phyloP scores from a whole-genome alignment of 2,113 vertebrate species.

The Pteropus alecto region DNA sequence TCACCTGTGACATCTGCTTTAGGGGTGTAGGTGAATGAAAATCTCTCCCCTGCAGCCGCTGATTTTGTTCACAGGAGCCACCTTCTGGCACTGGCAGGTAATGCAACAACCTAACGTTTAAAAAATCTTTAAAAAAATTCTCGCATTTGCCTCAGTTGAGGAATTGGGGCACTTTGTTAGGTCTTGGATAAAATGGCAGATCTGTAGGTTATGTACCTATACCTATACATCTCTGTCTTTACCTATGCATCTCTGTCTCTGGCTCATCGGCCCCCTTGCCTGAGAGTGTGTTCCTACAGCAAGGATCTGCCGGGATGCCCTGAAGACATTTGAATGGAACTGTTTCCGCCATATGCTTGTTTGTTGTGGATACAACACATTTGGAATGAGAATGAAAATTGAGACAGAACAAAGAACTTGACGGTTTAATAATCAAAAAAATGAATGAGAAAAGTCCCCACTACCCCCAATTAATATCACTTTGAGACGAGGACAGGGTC shows the following conservation, averaged over 20 bases:
- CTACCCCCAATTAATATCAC: neutral
- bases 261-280: no score
- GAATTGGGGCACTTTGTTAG: neutral
- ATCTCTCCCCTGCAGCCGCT: fast-evolving
- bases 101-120: neutral
- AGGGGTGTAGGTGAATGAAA: fast-evolving
- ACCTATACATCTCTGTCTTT: neutral
- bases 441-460: neutral
- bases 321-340: neutral
- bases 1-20: neutral
- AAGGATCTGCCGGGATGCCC: neutral
- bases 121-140: neutral
- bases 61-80: neutral
- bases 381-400: neutral
- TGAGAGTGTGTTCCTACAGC: fast-evolving
- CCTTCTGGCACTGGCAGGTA: neutral
- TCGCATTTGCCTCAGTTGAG: fast-evolving
- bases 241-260: neutral
- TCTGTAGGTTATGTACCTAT: neutral
- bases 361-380: neutral
- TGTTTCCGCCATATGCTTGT: neutral
- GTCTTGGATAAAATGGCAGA: neutral
- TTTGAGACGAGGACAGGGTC: neutral
- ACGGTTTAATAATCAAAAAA: neutral
- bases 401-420: neutral